These are phyloP conservation scores for Drosophila acutilabella DNA, from an alignment of 2,888 invertebrate genomes.

Conservation along the genomic window DNA sequence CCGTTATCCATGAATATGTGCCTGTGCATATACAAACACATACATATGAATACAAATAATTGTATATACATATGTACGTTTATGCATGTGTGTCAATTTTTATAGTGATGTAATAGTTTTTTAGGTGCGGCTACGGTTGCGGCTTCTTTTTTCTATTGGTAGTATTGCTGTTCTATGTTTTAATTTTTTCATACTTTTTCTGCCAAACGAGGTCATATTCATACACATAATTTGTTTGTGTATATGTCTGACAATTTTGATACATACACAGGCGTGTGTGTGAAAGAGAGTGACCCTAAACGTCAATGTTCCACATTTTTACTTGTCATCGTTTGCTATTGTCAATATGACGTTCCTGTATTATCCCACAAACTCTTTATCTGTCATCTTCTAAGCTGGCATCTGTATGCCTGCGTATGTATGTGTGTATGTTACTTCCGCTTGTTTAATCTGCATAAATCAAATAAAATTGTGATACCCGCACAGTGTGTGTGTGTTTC, in stretches of 20 bases:
- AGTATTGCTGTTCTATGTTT: slow-evolving; percentile 17
- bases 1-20: slow-evolving; percentile 40
- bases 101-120: slow-evolving; percentile 70
- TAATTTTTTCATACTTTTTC: slow-evolving; percentile 16
- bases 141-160: slow-evolving; percentile 34
- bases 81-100: slow-evolving; percentile 59
- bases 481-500: slow-evolving; percentile 19
- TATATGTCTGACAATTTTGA: no score
- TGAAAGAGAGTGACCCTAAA: background rate
- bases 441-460: slow-evolving; percentile 34
- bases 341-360: slow-evolving; percentile 5
- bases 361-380: slow-evolving; percentile 1
- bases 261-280: slow-evolving; percentile 1
- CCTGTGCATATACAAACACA: background rate
- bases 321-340: slow-evolving; percentile 27
- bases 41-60: slow-evolving; percentile 20
- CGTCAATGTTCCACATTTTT: slow-evolving; percentile 12
- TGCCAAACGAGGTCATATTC: slow-evolving; percentile 27
- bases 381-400: background rate
- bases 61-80: slow-evolving; percentile 1
- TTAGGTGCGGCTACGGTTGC: slow-evolving; percentile 73
- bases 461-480: slow-evolving; percentile 31
- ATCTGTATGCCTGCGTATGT: slow-evolving; percentile 8
- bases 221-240: background rate
- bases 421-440: slow-evolving; percentile 40